Percentiles rank a stretch among this genome's conserved stretches.
These are phyloP conservation scores for Oostethus manadensis DNA, from an alignment of 2,113 vertebrate genomes.

Conservation along the genomic window DNA sequence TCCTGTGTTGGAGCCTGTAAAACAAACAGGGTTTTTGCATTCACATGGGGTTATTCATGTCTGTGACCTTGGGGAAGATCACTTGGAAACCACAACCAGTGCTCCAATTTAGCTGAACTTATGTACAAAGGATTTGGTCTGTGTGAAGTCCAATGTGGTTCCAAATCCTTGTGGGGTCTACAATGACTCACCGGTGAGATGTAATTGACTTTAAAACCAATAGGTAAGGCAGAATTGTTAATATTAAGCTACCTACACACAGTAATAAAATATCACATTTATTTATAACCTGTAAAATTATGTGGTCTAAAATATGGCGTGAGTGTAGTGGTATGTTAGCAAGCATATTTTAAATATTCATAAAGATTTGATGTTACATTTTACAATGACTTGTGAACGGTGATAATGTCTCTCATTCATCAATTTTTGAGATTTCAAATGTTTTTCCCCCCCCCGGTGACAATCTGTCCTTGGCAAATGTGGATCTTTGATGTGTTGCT, in stretches of 20 bases:
- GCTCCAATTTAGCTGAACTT: background rate
- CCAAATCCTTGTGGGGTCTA: background rate
- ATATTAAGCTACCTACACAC: constrained; percentile 1
- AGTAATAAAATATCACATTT: background rate
- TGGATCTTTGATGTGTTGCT: constrained; percentile 47
- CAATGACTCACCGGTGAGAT: background rate
- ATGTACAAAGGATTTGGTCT: background rate
- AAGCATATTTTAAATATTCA: background rate
- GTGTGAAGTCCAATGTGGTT: background rate
- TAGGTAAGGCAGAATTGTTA: background rate
- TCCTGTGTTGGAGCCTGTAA: too few relatives aligned
- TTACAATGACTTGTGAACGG: background rate
- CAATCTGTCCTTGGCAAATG: constrained; percentile 33
- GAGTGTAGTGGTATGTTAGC: background rate
- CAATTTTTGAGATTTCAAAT: constrained; percentile 14
- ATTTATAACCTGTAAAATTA: constrained; percentile 4
- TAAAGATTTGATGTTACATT: background rate
- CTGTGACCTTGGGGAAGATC: background rate
- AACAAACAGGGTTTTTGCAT: too few relatives aligned
- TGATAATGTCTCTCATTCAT: constrained; percentile 8
- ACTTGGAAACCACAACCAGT: background rate
- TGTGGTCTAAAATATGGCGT: background rate
- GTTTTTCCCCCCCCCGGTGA: constrained; percentile 31
- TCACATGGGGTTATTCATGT: too few relatives aligned
- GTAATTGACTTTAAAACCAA: constrained; percentile 5